Evolutionary conservation across 2,888 invertebrate genomes (phyloP).

Genomic region (Drosophila helvetica): DNA sequence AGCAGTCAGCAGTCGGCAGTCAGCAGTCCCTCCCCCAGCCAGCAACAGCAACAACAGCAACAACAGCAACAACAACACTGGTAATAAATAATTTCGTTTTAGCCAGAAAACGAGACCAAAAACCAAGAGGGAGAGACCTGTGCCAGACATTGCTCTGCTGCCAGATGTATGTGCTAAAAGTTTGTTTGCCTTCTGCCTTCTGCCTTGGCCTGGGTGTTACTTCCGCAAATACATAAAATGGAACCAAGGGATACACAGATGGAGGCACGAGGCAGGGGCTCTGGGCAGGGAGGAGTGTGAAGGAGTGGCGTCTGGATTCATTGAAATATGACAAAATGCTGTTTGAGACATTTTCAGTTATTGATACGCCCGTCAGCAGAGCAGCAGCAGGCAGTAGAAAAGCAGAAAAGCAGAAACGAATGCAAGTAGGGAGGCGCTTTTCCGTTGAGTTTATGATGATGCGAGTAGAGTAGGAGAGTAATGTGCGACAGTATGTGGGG

Average conservation of each 20-base stretch:
- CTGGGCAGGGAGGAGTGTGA: constrained; percentile 6
- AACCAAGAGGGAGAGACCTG: constrained; percentile 35
- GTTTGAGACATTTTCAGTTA: constrained; percentile 81
- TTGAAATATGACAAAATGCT: constrained; percentile 81
- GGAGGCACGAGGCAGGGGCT: neutral
- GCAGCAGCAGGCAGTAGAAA: constrained; percentile 43
- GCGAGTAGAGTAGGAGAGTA: constrained; percentile 19
- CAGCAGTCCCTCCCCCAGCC: neutral
- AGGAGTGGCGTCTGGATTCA: constrained; percentile 43
- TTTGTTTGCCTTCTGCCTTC: constrained; percentile 69
- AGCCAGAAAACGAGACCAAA: constrained; percentile 58
- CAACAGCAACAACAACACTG: constrained; percentile 21
- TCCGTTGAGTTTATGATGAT: constrained; percentile 55
- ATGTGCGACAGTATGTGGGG: constrained; percentile 52
- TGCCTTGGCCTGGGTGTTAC: constrained; percentile 52
- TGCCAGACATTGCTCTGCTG: constrained; percentile 23
- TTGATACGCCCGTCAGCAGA: constrained; percentile 74
- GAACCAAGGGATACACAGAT: constrained; percentile 14
- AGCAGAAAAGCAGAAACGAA: constrained; percentile 45
- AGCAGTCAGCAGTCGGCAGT: neutral
- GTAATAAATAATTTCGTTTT: constrained; percentile 80
- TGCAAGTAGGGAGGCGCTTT: constrained; percentile 55
- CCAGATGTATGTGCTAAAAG: constrained; percentile 71
- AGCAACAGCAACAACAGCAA: too few relatives aligned
- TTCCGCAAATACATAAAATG: constrained; percentile 75